A percentile compares a stretch with the other conserved stretches of the same genome.
These are phyloP conservation scores for Xanthorhoe spadicearia DNA, from an alignment of 2,888 invertebrate genomes.

Conservation along the genomic window DNA sequence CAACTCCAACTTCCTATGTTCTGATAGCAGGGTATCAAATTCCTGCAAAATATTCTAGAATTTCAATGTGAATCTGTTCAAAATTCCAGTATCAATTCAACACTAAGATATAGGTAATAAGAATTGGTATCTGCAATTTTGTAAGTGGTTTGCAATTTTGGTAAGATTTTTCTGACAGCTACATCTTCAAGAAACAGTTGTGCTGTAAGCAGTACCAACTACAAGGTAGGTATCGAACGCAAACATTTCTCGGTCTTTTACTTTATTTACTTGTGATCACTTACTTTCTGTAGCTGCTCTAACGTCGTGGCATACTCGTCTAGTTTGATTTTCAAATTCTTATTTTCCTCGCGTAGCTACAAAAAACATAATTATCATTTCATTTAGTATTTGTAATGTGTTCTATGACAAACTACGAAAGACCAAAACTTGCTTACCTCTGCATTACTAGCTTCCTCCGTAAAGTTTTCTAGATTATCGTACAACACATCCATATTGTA, in stretches of 20 bases:
- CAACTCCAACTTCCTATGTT: slow-evolving; percentile 65
- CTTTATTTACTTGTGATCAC: slow-evolving; percentile 42
- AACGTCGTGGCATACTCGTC: slow-evolving; percentile 60
- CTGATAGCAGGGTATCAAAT: slow-evolving; percentile 65
- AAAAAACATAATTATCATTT: slow-evolving; percentile 39
- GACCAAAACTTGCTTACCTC: slow-evolving; percentile 56
- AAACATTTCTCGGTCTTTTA: no score
- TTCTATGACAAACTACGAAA: background rate
- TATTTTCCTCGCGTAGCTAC: slow-evolving; percentile 71
- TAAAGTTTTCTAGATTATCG: slow-evolving; percentile 71
- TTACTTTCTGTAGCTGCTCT: slow-evolving; percentile 71
- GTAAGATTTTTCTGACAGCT: no score
- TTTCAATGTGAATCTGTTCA: slow-evolving; percentile 75
- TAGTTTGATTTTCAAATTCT: slow-evolving; percentile 63
- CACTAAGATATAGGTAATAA: no score
- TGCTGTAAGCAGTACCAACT: no score
- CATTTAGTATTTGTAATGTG: background rate
- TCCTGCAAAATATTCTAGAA: slow-evolving; percentile 80
- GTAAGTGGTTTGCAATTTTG: no score
- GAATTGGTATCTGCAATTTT: no score
- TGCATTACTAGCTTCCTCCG: slow-evolving; percentile 60
- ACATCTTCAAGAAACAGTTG: no score
- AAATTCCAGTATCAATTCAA: background rate
- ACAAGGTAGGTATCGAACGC: no score
- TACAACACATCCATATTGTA: slow-evolving; percentile 68